These are phyloP conservation scores for Otolemur garnettii DNA, from an alignment of 2,113 vertebrate genomes.

Conservation along the genomic window DNA sequence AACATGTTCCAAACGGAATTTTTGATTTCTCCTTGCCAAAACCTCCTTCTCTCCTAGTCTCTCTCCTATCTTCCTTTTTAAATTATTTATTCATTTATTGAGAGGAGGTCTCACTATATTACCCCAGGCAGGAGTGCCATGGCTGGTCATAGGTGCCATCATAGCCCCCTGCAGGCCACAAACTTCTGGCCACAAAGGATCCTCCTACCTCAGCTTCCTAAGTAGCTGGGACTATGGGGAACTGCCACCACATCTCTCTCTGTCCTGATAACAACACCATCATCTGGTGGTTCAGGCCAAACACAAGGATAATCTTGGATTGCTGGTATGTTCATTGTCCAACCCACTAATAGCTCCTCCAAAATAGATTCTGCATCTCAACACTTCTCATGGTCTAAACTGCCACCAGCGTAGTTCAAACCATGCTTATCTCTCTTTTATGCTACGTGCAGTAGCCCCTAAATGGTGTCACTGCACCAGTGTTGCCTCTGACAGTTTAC, in stretches of 20 bases:
- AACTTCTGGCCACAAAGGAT: not conserved
- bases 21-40: not conserved
- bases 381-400: not conserved
- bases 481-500: not conserved
- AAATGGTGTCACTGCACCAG: not conserved
- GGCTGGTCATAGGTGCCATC: not conserved
- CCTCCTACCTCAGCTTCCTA: not conserved
- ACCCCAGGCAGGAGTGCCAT: not conserved
- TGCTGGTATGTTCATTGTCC: not conserved
- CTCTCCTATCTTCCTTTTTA: not conserved
- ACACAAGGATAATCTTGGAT: not conserved
- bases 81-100: no score
- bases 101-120: not conserved
- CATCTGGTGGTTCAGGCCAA: not conserved
- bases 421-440: not conserved
- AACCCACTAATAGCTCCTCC: not conserved
- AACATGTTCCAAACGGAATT: no score
- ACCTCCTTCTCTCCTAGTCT: not conserved
- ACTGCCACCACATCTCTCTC: not conserved
- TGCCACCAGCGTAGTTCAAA: not conserved
- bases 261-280: not conserved
- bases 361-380: not conserved
- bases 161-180: not conserved
- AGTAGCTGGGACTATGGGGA: not conserved
- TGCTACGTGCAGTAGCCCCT: no score